phyloP scores from a whole-genome alignment of 2,113 vertebrate species.

The Oncorhynchus clarkii region DNA sequence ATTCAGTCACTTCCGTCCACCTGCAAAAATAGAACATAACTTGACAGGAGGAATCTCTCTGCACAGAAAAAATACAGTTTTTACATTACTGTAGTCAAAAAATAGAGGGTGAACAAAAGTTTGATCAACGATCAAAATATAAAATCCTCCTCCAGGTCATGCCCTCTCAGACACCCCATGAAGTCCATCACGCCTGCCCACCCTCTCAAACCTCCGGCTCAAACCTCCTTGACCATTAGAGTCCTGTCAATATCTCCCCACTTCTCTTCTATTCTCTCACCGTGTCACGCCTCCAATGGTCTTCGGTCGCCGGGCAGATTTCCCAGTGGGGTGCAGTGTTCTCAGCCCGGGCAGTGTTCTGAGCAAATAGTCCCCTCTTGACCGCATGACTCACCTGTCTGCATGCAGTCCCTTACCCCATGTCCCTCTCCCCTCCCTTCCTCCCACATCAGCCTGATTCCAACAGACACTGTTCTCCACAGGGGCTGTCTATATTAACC shows the following conservation, averaged over 20 bases:
- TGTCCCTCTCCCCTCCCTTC: constrained; percentile 2
- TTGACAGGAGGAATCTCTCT: no score
- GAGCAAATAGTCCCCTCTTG: constrained; percentile 40
- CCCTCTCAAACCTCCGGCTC: not conserved
- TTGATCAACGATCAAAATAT: no score
- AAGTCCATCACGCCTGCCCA: not conserved
- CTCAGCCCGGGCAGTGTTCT: constrained; percentile 35
- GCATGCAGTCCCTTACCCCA: constrained; percentile 25
- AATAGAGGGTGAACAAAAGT: no score
- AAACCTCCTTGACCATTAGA: constrained; percentile 24
- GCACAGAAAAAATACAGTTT: no score
- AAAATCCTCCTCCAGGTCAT: not conserved
- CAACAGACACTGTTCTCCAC: constrained; percentile 46
- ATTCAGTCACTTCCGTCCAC: no score
- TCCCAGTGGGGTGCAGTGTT: constrained; percentile 22
- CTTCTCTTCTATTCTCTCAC: not conserved
- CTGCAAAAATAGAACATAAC: no score
- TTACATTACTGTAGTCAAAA: no score
- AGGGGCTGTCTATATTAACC: constrained; percentile 41
- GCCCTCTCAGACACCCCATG: not conserved
- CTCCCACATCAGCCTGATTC: constrained; percentile 55
- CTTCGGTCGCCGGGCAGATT: constrained; percentile 38
- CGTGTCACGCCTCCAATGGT: constrained; percentile 24
- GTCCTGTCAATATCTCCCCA: not conserved
- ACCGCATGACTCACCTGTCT: constrained; percentile 55